A percentile compares a stretch with the other conserved stretches of the same genome.
phyloP scores from a whole-genome alignment of 2,797 vertebrate genomes.

The Distichodus sexfasciatus region DNA sequence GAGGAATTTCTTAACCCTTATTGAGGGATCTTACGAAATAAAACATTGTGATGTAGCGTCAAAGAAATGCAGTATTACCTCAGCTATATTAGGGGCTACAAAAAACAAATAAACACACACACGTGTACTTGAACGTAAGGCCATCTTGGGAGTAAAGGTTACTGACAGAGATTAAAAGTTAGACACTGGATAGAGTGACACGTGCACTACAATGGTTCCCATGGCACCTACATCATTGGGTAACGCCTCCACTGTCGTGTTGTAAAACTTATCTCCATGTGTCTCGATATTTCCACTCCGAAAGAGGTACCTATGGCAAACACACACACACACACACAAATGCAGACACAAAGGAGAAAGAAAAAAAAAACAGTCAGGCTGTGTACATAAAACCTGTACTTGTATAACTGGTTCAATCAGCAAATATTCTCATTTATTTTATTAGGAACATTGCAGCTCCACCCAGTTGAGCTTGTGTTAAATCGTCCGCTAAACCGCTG shows the following conservation, averaged over 20 bases:
- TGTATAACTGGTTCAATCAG: too few relatives aligned
- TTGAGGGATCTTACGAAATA: too few relatives aligned
- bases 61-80: too few relatives aligned
- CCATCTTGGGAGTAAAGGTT: background rate
- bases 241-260: slow-evolving; percentile 81
- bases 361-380: too few relatives aligned
- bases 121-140: background rate
- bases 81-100: background rate
- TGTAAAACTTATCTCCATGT: slow-evolving; percentile 74
- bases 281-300: slow-evolving; percentile 78
- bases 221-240: slow-evolving; percentile 72
- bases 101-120: background rate
- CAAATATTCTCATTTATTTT: too few relatives aligned
- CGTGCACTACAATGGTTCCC: background rate
- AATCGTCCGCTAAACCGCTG: too few relatives aligned
- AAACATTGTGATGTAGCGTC: too few relatives aligned
- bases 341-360: background rate
- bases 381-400: too few relatives aligned
- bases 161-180: background rate
- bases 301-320: slow-evolving; percentile 74
- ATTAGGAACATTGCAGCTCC: too few relatives aligned
- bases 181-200: slow-evolving; percentile 1
- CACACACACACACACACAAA: background rate
- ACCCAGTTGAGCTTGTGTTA: too few relatives aligned
- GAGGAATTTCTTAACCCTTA: too few relatives aligned